Conservation (phyloP, 2,113 vertebrate species). For the Lophochroa leadbeateri region DNA sequence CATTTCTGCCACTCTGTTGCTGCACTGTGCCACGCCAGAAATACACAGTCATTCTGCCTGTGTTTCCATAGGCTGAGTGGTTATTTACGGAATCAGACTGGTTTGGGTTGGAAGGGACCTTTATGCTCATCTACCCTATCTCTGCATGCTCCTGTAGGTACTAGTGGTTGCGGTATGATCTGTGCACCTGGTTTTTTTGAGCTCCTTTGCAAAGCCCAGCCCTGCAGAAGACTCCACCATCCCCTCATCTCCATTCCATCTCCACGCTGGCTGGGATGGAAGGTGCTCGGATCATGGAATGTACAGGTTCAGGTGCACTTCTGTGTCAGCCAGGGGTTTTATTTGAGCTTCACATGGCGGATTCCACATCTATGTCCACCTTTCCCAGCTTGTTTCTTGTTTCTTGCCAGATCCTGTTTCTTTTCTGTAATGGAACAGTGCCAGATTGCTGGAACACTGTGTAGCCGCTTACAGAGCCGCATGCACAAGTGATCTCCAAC, state of each 20-base stretch:
- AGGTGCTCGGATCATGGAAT: neutral
- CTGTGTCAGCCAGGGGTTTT: neutral
- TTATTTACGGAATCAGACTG: neutral
- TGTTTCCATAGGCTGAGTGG: neutral
- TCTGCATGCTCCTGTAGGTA: neutral
- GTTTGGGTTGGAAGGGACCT: neutral
- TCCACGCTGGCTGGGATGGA: fast-evolving
- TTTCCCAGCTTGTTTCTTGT: neutral
- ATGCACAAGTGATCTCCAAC: neutral
- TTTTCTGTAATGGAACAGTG: neutral
- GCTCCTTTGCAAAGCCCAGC: neutral
- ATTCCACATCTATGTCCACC: neutral
- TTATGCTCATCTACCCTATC: neutral
- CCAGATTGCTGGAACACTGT: neutral
- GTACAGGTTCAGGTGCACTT: neutral
- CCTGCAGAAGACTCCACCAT: neutral
- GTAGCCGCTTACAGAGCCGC: neutral
- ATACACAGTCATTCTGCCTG: fast-evolving
- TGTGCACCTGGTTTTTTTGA: neutral
- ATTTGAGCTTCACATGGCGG: neutral
- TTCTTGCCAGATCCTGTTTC: neutral
- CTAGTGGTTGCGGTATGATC: neutral
- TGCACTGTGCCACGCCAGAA: neutral
- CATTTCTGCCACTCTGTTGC: neutral
- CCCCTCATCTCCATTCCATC: neutral